phyloP scores from a whole-genome alignment of 2,113 vertebrate species.

The Scartelaos histophorus region DNA sequence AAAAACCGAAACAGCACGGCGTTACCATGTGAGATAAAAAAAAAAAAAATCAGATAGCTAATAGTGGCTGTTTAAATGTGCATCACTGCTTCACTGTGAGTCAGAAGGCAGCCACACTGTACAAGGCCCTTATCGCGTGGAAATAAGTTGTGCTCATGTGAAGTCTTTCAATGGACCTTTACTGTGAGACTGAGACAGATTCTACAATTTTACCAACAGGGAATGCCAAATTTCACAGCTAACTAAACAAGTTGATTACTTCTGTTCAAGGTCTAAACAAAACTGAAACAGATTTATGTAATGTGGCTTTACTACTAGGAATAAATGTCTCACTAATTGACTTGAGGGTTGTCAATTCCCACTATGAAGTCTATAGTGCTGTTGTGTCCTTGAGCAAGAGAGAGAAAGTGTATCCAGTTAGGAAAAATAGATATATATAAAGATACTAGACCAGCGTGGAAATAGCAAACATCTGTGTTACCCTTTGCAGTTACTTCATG shows the following conservation, averaged over 20 bases:
- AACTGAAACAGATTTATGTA: too few relatives aligned
- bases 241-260: too few relatives aligned
- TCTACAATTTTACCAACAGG: too few relatives aligned
- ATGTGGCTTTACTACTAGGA: too few relatives aligned
- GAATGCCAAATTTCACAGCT: too few relatives aligned
- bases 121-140: constrained; percentile 67
- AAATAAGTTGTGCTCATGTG: constrained; percentile 20
- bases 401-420: background rate
- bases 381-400: background rate
- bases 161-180: background rate
- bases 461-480: background rate
- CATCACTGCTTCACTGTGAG: constrained; percentile 50
- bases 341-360: background rate
- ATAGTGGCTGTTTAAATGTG: constrained; percentile 46
- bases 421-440: background rate
- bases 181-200: background rate
- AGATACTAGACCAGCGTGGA: background rate
- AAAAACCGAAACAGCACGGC: constrained; percentile 63
- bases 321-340: too few relatives aligned
- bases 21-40: constrained; percentile 29
- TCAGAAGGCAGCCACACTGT: constrained; percentile 78
- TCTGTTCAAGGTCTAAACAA: too few relatives aligned
- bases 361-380: background rate
- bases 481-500: background rate
- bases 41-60: constrained; percentile 29